These are phyloP conservation scores for Coracopsis vasa DNA, from an alignment of 2,113 vertebrate genomes.

Conservation along the genomic window DNA sequence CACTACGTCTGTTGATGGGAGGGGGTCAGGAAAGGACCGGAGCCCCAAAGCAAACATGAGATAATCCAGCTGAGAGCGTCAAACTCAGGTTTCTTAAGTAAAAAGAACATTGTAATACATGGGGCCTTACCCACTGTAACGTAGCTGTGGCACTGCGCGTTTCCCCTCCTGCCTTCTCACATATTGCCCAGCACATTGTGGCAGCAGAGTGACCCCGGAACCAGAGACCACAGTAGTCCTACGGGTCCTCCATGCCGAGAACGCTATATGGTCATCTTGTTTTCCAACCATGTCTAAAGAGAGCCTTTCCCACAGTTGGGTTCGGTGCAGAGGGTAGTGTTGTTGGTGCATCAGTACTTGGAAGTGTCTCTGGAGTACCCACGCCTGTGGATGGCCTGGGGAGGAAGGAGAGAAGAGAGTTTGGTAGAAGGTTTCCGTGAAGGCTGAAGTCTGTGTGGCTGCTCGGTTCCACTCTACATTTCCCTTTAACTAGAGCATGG, in stretches of 20 bases:
- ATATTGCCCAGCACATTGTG: neutral
- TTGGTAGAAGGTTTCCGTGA: neutral
- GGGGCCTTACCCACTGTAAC: neutral
- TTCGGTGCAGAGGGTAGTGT: neutral
- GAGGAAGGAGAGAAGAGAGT: neutral
- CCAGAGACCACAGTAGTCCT: neutral
- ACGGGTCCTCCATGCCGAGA: neutral
- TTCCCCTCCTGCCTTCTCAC: neutral
- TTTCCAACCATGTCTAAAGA: slow-evolving; percentile 19
- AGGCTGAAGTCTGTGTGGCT: neutral
- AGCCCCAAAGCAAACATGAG: neutral
- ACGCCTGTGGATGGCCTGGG: neutral
- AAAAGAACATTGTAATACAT: neutral
- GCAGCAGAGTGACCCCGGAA: neutral
- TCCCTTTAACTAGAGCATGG: neutral
- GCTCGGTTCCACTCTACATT: neutral
- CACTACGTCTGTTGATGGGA: neutral
- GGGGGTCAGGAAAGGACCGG: neutral
- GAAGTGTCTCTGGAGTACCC: neutral
- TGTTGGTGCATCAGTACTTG: neutral
- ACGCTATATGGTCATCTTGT: neutral
- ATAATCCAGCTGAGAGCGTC: slow-evolving; percentile 21
- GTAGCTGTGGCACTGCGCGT: neutral
- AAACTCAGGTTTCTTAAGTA: slow-evolving; percentile 52
- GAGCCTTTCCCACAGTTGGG: neutral